Evolutionary conservation across 2,888 invertebrate species (phyloP), one percentile per base, ranked within the genome.

Genomic region (Thecophora atra): DNA sequence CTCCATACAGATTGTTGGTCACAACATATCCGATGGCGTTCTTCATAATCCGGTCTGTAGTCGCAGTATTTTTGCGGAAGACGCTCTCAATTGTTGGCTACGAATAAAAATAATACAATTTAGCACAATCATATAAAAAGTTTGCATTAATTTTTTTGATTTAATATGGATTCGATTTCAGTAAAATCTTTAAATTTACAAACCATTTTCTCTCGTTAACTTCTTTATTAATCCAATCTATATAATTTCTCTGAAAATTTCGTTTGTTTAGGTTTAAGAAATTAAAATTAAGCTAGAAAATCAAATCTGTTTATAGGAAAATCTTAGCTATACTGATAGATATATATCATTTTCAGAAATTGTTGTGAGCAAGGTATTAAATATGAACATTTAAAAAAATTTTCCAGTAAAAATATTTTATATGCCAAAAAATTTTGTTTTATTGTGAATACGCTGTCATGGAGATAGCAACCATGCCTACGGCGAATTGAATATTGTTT

Each of bases 1-100:
- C 77, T 1, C 80, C 81, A 3, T 78, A 72, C 0, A 75, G 65
- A 62, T 83, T 83, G 70, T 83, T 83, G 1, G 80, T 78, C 1
- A 86, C 77, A 19, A 85, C 80, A 71, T 79, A 81, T 42, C 83
- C 81, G 47, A 78, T 26, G 0, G 81, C 79, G 69, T 84, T 82
- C 21, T 77, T 72, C 65, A 81, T 79, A 13, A 85, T 81, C 24
- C 85, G 81, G 4, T 85, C 84, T 3, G 82, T 79, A 7, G 75
- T 81, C 1, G 78, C 73, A 0, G 78, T 72, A 69, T 85, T 80
- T n/a, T 68, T 71, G 0, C 73, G 77, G 17, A 85, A 78, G 3
- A 84, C 74, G 3, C 77, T 77, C 60, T 85, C 84, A n/a, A 85
- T 67, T 15, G 44, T 51, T 7, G 70, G 28, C 74, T 75, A 56